phyloP scores from a whole-genome alignment of 2,888 invertebrate genomes.

The Tenthredo amoena region DNA sequence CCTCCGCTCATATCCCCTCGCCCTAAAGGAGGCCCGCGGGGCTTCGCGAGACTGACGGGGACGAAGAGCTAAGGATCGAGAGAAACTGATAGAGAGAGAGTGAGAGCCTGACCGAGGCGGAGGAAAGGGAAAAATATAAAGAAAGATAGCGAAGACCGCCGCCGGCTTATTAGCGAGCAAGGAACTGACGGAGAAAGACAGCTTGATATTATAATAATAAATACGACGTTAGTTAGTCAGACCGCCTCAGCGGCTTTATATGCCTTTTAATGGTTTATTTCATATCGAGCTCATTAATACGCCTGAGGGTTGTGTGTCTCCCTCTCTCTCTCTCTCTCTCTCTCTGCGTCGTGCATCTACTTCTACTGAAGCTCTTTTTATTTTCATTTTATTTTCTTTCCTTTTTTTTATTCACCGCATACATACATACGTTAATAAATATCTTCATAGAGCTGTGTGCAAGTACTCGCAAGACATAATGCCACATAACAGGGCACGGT shows the following conservation, averaged over 20 bases:
- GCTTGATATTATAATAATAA: constrained; percentile 68
- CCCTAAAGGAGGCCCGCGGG: constrained; percentile 48
- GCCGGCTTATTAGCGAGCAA: constrained; percentile 67
- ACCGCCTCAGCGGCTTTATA: constrained; percentile 61
- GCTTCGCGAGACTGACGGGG: constrained; percentile 53
- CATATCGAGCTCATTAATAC: constrained; percentile 64
- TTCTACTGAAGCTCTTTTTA: constrained; percentile 6
- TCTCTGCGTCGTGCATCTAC: constrained; percentile 36
- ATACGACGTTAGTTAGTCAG: constrained; percentile 63
- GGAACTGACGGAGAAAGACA: constrained; percentile 63
- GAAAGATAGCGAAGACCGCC: constrained; percentile 52
- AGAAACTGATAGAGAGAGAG: constrained; percentile 15
- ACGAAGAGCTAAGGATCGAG: constrained; percentile 23
- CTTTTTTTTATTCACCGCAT: background rate
- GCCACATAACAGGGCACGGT: constrained; percentile 54
- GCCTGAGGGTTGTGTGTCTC: constrained; percentile 39
- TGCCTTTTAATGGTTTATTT: constrained; percentile 62
- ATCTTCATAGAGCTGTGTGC: background rate
- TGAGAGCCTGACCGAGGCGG: constrained; percentile 40
- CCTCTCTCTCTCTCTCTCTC: background rate
- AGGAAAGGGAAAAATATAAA: constrained; percentile 38
- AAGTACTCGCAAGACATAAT: background rate
- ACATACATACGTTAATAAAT: constrained; percentile 4
- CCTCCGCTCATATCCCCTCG: constrained; percentile 49
- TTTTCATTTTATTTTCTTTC: background rate